Percentiles rank a stretch among this genome's conserved stretches.
phyloP scores from a whole-genome alignment of 30 jellyfish, hydroid and myxozoan species.

The Nemopilema nomurai region DNA sequence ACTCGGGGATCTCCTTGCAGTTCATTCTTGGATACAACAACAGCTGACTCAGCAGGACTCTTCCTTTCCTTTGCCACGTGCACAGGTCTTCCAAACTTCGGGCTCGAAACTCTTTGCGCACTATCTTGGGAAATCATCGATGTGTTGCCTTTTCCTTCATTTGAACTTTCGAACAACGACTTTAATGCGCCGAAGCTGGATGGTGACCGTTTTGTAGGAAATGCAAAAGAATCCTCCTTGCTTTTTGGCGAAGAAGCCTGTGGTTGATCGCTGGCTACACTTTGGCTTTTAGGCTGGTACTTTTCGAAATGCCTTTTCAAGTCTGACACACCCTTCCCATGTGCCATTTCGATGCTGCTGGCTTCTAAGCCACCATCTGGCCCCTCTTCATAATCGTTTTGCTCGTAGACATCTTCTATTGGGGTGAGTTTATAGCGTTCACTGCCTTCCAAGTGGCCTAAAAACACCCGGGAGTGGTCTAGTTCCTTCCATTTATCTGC shows the following conservation, averaged over 20 bases:
- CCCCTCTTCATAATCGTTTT: not conserved
- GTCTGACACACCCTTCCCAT: constrained; percentile 46
- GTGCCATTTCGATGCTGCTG: constrained; percentile 31
- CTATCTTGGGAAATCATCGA: not conserved
- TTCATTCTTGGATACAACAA: not conserved
- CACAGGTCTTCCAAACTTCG: not conserved
- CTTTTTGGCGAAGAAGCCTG: not conserved
- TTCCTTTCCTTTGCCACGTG: not conserved
- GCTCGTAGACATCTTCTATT: not conserved
- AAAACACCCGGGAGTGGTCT: not conserved
- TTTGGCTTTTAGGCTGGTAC: constrained; percentile 3
- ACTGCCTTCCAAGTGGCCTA: not conserved
- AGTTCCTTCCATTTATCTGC: not conserved
- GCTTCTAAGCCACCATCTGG: not conserved
- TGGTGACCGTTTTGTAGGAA: not conserved
- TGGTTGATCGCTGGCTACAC: not conserved
- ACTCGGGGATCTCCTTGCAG: not conserved
- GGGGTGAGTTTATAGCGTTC: not conserved
- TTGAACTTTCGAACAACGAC: constrained; percentile 20
- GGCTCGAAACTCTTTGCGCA: not conserved
- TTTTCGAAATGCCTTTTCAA: constrained; percentile 37
- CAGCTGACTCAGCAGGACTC: not conserved
- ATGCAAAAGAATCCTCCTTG: not conserved
- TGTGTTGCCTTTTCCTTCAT: not conserved
- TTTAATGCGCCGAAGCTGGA: constrained; percentile 31